Conservation (phyloP, 2,113 vertebrate genomes). For the Ictalurus punctatus region DNA sequence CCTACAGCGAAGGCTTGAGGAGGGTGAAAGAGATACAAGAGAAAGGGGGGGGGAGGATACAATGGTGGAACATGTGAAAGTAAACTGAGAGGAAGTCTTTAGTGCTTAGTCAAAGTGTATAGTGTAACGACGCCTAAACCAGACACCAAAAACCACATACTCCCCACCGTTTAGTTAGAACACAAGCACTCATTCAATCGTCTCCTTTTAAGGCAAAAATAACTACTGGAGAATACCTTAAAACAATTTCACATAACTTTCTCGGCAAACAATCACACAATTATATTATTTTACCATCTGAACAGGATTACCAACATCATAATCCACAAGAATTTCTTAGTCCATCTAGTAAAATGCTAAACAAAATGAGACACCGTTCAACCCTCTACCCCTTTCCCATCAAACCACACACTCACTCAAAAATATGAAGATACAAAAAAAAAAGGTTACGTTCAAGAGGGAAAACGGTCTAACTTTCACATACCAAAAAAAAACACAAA, state of each 20-base stretch:
- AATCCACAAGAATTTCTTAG: not conserved
- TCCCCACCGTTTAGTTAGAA: not conserved
- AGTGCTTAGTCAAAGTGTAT: not conserved
- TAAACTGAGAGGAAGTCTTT: not conserved
- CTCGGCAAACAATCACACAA: not conserved
- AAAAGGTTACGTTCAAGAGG: not conserved
- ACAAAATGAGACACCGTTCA: not conserved
- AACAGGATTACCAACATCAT: not conserved
- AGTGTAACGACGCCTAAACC: not conserved
- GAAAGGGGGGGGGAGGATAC: too few species aligned
- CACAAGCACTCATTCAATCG: not conserved
- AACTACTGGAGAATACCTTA: not conserved
- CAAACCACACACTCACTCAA: not conserved
- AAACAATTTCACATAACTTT: not conserved
- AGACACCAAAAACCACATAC: not conserved
- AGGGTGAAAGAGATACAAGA: not conserved
- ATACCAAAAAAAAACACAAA: not conserved
- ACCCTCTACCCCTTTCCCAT: not conserved
- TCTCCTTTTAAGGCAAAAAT: constrained; percentile 29
- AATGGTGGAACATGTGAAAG: not conserved
- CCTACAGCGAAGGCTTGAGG: not conserved
- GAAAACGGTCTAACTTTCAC: not conserved
- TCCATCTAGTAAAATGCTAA: constrained; percentile 15
- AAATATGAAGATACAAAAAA: not conserved
- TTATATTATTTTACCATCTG: not conserved